Evolutionary conservation across 2,113 vertebrate species (phyloP).

Genomic region (Megaleporinus macrocephalus): DNA sequence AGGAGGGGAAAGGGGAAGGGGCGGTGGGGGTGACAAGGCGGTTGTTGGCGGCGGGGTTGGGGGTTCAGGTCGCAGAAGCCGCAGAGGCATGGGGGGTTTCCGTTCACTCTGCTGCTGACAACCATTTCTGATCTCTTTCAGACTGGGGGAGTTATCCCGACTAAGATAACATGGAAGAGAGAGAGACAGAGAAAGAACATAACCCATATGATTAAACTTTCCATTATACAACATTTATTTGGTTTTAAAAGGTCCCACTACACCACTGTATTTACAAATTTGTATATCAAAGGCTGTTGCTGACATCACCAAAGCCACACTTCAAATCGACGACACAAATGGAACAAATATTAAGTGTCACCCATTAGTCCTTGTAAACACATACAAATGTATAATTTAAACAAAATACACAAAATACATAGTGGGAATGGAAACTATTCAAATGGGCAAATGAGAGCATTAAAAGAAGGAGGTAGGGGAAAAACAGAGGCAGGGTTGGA

Average conservation of each 20-base stretch:
- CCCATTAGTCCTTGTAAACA: background rate
- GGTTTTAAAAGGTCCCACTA: background rate
- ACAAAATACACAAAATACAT: constrained; percentile 23
- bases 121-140: constrained; percentile 97
- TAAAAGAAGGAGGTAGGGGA: background rate
- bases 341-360: background rate
- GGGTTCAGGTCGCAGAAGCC: constrained; percentile 91
- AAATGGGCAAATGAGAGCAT: constrained; percentile 19
- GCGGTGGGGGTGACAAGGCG: constrained; percentile 76
- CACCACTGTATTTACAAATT: background rate
- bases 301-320: background rate
- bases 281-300: background rate
- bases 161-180: constrained; percentile 66
- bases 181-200: background rate
- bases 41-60: constrained; percentile 76
- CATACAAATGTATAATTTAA: constrained; percentile 8
- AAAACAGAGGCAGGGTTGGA: background rate
- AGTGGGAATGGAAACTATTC: constrained; percentile 29
- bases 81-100: constrained; percentile 93
- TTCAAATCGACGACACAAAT: background rate
- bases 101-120: constrained; percentile 97
- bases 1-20: constrained; percentile 79
- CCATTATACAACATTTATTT: background rate
- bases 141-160: constrained; percentile 96
- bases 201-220: background rate